Evolutionary conservation across 1,140 invertebrate species (phyloP), one percentile per base, ranked within the genome.

Genomic region (Bombus soroeensis): DNA sequence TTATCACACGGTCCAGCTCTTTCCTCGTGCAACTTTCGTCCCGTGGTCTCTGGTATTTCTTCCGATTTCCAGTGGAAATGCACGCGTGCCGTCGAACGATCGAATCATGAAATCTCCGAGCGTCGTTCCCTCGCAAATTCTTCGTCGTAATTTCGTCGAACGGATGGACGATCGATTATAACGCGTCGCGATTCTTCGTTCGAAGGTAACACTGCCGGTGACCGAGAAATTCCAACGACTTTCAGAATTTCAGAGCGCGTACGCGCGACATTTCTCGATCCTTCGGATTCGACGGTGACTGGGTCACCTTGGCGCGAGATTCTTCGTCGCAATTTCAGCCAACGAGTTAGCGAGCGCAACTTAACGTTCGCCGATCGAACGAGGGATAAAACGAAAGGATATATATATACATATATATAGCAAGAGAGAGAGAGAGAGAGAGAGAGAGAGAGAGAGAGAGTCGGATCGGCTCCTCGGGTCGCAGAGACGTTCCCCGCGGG

Each of bases 1-100:
- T 83, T 83, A 83, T 66, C 81, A 43, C 81, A 15, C 13, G 41
- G 81, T 74, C 43, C 43, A 53, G 41, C 34, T 32, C n/a, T 59
- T 28, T 25, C 8, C n/a, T 39, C 22, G 6, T 10, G 9, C 15
- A 25, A 70, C 37, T 34, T 28, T 25, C 34, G 34, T 37, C 68
- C n/a, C 68, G 28, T 22, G 25, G 37, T n/a, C 47, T 53, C 37
- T 39, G 47, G n/a, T 72, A 62, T 62, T 81, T 72, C 79, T 37
- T 57, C 53, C 68, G 43, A 72, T 81, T 53, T 78, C 59, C 62
- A 32, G 15, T 25, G 39, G 39, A 22, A 64, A 25, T 68, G 41
- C 41, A 47, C 64, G 39, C 39, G 62, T 32, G 62, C 32, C 41
- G 22, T 39, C 25, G 10, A 13, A 71, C 47, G 47, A 53, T 53